These are phyloP conservation scores for Heliconius eleuchia DNA, from an alignment of 1,140 invertebrate genomes.

Conservation along the genomic window DNA sequence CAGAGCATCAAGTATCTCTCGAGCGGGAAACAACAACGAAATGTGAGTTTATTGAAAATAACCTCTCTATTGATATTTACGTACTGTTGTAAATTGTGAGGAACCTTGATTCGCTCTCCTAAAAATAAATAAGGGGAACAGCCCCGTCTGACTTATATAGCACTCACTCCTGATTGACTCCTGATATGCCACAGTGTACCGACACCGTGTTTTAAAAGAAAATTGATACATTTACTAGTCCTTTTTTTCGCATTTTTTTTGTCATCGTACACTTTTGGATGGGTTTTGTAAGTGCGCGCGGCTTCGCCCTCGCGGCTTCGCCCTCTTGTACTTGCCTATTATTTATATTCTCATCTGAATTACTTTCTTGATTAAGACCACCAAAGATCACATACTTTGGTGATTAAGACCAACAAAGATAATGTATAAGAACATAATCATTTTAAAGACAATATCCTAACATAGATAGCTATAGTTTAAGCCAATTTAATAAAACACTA, in stretches of 20 bases:
- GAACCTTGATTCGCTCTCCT: conserved; percentile 8
- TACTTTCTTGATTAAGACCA: too few relatives aligned
- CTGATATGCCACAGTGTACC: background rate
- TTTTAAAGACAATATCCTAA: too few relatives aligned
- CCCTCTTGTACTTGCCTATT: too few relatives aligned
- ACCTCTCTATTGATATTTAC: conserved; percentile 34
- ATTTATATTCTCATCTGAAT: too few relatives aligned
- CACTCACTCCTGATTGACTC: conserved; percentile 25
- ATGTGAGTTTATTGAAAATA: conserved; percentile 39
- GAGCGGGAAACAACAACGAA: conserved; percentile 26
- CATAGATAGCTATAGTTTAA: too few relatives aligned
- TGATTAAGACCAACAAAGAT: too few relatives aligned
- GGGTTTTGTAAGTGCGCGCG: background rate
- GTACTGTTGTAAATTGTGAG: conserved; percentile 28
- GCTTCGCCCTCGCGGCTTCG: too few relatives aligned
- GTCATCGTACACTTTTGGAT: background rate
- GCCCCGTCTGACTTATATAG: conserved; percentile 26
- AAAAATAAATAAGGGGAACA: conserved; percentile 28
- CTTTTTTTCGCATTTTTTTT: background rate
- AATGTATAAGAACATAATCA: too few relatives aligned
- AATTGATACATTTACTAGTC: background rate
- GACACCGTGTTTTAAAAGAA: background rate
- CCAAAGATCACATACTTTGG: too few relatives aligned
- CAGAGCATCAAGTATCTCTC: conserved; percentile 15
- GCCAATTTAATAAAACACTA: too few relatives aligned